These are phyloP conservation scores for Margarornis squamiger DNA, from an alignment of 2,797 vertebrate species.

Conservation along the genomic window DNA sequence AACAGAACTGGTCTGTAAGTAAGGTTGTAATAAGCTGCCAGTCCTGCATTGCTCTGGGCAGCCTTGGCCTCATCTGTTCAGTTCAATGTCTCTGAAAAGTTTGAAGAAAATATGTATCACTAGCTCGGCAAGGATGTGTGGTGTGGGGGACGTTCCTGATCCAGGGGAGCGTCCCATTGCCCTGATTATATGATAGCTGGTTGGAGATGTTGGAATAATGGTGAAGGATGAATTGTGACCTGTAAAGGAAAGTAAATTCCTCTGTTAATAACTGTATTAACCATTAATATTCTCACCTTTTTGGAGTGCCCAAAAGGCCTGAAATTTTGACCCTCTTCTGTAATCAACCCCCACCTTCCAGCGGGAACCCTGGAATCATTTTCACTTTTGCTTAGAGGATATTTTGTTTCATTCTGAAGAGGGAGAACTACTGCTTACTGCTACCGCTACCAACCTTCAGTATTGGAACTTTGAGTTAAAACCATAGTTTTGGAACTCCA, in stretches of 20 bases:
- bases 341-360: neutral
- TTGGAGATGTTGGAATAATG: neutral
- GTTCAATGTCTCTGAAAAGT: neutral
- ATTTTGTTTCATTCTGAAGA: neutral
- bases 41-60: neutral
- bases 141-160: neutral
- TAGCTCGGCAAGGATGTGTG: neutral
- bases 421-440: neutral
- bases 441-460: neutral
- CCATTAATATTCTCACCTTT: neutral
- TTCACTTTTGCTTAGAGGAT: neutral
- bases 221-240: neutral
- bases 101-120: neutral
- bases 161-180: fast-evolving
- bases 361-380: neutral
- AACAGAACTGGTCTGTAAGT: neutral
- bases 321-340: neutral
- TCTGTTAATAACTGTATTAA: neutral
- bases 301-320: neutral
- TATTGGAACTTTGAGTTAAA: neutral
- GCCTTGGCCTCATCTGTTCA: neutral
- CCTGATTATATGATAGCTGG: neutral
- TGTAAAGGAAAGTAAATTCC: neutral
- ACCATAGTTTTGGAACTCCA: neutral
- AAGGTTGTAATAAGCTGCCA: neutral